Evolutionary conservation across 2,797 vertebrate genomes (phyloP).

Genomic region (Mus spretus): DNA sequence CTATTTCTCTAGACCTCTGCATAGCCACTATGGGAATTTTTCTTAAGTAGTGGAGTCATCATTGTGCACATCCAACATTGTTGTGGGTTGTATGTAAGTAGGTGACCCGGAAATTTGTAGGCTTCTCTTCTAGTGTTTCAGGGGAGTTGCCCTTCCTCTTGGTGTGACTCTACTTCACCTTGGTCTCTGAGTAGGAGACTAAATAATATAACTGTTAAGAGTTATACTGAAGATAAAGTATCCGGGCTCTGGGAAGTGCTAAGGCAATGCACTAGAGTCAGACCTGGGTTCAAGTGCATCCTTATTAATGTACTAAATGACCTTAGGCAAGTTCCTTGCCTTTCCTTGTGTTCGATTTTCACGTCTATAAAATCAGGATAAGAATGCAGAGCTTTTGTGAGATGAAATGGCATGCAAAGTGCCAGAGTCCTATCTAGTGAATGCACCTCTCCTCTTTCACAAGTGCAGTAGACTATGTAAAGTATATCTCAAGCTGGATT

Average conservation of each 20-base stretch:
- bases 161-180: slow-evolving; percentile 35
- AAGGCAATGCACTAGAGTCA: slow-evolving; percentile 35
- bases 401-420: neutral
- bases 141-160: neutral
- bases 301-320: slow-evolving; percentile 29
- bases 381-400: slow-evolving; percentile 14
- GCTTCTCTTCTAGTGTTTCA: neutral
- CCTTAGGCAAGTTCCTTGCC: slow-evolving; percentile 27
- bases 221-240: slow-evolving; percentile 64
- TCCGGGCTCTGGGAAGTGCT: slow-evolving; percentile 30
- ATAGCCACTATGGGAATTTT: neutral
- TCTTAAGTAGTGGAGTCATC: neutral
- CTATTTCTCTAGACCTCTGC: slow-evolving; percentile 54
- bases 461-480: slow-evolving; percentile 6
- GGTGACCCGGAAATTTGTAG: neutral
- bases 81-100: neutral
- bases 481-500: slow-evolving; percentile 35
- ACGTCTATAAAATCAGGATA: slow-evolving; percentile 29
- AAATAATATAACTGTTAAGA: slow-evolving; percentile 56
- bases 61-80: slow-evolving; percentile 12
- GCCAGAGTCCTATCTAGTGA: neutral
- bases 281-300: slow-evolving; percentile 6
- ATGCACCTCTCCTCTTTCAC: neutral
- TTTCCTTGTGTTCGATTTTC: slow-evolving; percentile 60
- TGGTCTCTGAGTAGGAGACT: slow-evolving; percentile 43